Evolutionary conservation across 1,140 invertebrate genomes (phyloP).

Genomic region (Paralvinella palmiformis): DNA sequence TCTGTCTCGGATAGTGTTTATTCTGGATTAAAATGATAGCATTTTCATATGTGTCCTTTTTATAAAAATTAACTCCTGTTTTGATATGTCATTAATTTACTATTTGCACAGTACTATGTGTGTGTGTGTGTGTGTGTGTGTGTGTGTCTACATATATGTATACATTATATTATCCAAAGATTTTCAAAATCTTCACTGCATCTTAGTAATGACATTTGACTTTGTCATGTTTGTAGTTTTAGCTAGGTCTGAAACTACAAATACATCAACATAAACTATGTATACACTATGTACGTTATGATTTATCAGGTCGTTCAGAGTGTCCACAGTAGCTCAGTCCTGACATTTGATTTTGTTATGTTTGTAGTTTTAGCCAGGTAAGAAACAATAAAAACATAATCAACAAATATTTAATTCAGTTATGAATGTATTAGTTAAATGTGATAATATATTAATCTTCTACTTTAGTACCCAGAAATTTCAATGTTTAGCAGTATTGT

Average conservation of each 20-base stretch:
- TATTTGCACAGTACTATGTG: too few species aligned
- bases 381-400: background rate
- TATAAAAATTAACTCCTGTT: background rate
- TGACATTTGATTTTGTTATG: slow-evolving; percentile 76
- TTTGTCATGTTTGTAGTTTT: background rate
- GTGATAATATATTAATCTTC: background rate
- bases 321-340: slow-evolving; percentile 66
- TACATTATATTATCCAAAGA: background rate
- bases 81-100: background rate
- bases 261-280: background rate
- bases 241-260: background rate
- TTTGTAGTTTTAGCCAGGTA: slow-evolving; percentile 74
- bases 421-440: slow-evolving; percentile 1
- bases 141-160: background rate
- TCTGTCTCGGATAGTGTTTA: background rate
- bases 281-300: background rate
- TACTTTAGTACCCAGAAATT: background rate
- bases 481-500: background rate
- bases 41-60: background rate
- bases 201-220: background rate
- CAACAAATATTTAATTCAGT: background rate
- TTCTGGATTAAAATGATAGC: background rate
- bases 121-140: too few species aligned
- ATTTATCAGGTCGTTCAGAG: slow-evolving; percentile 73
- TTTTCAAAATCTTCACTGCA: background rate